Conservation (phyloP, 2,888 invertebrate species). For the Sesamia inferens region DNA sequence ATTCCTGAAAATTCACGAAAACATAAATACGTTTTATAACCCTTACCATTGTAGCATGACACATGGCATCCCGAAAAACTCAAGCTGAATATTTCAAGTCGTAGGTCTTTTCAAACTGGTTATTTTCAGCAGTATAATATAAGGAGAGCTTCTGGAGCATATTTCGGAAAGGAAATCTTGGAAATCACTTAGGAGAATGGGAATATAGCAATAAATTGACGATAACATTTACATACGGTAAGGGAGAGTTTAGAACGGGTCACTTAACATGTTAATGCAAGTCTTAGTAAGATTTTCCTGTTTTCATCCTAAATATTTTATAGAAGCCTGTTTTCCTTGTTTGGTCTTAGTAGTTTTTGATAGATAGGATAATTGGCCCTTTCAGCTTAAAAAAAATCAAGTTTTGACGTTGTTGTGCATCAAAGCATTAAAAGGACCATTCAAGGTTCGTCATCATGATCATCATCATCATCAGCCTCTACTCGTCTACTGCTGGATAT, state of each 20-base stretch:
- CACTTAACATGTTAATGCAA: constrained; percentile 81
- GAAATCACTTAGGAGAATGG: constrained; percentile 87
- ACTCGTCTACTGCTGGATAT: no score
- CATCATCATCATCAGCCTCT: no score
- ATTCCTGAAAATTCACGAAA: constrained; percentile 75
- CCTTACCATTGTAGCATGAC: constrained; percentile 65
- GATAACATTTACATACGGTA: constrained; percentile 85
- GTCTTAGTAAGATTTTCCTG: constrained; percentile 70
- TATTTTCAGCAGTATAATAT: constrained; percentile 68
- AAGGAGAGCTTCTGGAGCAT: constrained; percentile 77
- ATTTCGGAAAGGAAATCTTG: constrained; percentile 83
- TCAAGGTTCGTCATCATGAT: no score
- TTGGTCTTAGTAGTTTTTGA: constrained; percentile 13
- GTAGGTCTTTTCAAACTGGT: constrained; percentile 66
- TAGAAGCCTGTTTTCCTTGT: constrained; percentile 22
- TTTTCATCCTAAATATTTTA: constrained; percentile 64
- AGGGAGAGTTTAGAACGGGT: constrained; percentile 81
- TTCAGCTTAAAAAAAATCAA: background rate
- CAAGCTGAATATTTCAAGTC: constrained; percentile 48
- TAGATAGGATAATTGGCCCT: background rate
- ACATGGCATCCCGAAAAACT: constrained; percentile 44
- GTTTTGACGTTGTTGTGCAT: background rate
- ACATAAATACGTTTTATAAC: constrained; percentile 76
- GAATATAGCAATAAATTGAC: constrained; percentile 86
- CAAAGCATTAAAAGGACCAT: background rate